These are phyloP conservation scores for Diprion similis DNA, from an alignment of 1,140 invertebrate genomes.

Conservation along the genomic window DNA sequence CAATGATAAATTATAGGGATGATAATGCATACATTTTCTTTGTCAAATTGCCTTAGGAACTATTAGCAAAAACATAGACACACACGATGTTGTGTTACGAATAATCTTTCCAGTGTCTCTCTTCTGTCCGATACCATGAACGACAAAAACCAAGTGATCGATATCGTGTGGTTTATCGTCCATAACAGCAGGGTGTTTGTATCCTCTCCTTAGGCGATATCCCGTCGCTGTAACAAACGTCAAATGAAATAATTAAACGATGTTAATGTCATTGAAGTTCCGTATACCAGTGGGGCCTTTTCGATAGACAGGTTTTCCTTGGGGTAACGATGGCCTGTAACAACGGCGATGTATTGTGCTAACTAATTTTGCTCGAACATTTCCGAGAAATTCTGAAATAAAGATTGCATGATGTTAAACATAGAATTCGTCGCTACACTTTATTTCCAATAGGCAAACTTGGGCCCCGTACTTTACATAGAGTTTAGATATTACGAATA, in stretches of 20 bases:
- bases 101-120: constrained; percentile 77
- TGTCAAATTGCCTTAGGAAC: constrained; percentile 8
- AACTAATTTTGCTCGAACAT: neutral
- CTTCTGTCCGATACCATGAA: constrained; percentile 81
- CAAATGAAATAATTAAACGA: constrained; percentile 10
- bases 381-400: constrained; percentile 2
- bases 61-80: constrained; percentile 28
- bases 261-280: neutral
- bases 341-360: neutral
- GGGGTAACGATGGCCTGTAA: constrained; percentile 4
- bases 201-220: constrained; percentile 70
- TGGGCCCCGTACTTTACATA: too few species aligned
- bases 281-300: neutral
- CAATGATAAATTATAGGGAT: neutral
- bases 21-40: neutral
- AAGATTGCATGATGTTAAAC: neutral
- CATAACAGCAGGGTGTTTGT: constrained; percentile 63
- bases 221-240: constrained; percentile 62
- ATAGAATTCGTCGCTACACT: too few species aligned
- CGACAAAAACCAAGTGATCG: constrained; percentile 77
- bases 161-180: constrained; percentile 77
- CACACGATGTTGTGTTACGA: constrained; percentile 72
- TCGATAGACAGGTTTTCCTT: neutral
- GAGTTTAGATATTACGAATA: too few species aligned
- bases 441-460: too few species aligned